Evolutionary conservation across 2,113 vertebrate genomes (phyloP).

Genomic region (Vidua chalybeata): DNA sequence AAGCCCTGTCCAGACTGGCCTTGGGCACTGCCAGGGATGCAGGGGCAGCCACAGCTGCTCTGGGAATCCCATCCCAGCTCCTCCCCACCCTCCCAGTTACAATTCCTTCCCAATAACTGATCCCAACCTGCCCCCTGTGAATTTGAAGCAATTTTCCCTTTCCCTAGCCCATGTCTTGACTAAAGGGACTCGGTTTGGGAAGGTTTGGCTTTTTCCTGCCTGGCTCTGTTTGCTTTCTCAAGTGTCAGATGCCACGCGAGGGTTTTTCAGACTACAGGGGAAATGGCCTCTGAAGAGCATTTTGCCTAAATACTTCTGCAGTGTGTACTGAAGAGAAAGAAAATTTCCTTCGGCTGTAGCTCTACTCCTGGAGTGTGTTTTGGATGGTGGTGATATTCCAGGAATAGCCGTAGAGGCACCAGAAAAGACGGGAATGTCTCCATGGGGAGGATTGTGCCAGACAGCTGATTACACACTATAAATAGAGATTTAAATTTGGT

Average conservation of each 20-base stretch:
- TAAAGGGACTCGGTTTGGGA: rapidly evolving
- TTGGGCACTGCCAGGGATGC: neutral
- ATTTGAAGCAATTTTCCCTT: rapidly evolving
- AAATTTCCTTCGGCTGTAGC: neutral
- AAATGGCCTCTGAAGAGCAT: neutral
- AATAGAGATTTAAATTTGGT: neutral
- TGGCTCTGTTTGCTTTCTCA: neutral
- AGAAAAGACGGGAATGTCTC: neutral
- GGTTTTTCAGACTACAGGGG: rapidly evolving
- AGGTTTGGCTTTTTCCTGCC: neutral
- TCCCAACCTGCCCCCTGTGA: too few relatives aligned
- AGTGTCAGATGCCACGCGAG: neutral
- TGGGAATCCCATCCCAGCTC: neutral
- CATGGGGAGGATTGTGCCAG: neutral
- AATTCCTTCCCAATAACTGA: neutral
- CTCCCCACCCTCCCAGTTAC: rapidly evolving
- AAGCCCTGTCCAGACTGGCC: neutral
- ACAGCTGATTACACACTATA: neutral
- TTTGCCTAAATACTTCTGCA: neutral
- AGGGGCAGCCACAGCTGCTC: neutral
- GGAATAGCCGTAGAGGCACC: neutral
- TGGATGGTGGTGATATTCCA: neutral
- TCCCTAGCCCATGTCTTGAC: neutral
- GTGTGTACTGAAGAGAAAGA: neutral
- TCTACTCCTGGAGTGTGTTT: neutral